phyloP scores from a whole-genome alignment of 2,888 invertebrate genomes.

The Caprella mutica region DNA sequence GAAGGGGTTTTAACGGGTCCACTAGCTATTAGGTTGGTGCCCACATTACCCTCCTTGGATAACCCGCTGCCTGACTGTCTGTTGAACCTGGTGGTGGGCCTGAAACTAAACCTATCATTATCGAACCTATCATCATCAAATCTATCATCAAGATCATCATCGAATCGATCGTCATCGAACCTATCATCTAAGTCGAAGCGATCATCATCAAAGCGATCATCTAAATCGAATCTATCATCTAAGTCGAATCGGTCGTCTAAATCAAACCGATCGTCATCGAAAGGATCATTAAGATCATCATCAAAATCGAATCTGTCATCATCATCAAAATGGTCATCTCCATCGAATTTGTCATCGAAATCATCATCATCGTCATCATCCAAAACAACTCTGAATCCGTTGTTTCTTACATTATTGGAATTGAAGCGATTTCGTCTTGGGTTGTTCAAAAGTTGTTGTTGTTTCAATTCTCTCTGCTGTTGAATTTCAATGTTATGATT shows the following conservation, averaged over 20 bases:
- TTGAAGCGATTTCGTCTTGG: neutral
- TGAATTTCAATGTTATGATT: neutral
- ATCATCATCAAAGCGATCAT: slow-evolving; percentile 21
- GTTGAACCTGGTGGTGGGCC: neutral
- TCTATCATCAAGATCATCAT: slow-evolving; percentile 17
- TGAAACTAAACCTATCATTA: slow-evolving; percentile 1
- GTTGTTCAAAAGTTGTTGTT: neutral
- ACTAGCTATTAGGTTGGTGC: too few species aligned
- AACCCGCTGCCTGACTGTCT: neutral
- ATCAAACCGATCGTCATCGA: slow-evolving; percentile 12
- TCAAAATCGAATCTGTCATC: slow-evolving; percentile 11
- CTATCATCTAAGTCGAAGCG: slow-evolving; percentile 17
- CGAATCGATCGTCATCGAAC: slow-evolving; percentile 16
- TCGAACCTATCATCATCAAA: slow-evolving; percentile 24
- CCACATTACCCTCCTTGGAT: neutral
- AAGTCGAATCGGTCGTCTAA: slow-evolving; percentile 6
- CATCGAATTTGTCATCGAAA: too few species aligned
- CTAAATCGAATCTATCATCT: slow-evolving; percentile 13
- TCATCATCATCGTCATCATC: too few species aligned
- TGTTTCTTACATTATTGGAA: neutral
- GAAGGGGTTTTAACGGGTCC: neutral
- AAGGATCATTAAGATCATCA: slow-evolving; percentile 14
- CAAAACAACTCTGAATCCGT: too few species aligned
- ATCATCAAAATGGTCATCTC: slow-evolving; percentile 14
- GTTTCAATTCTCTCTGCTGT: too few species aligned